Base-by-base conservation (phyloP, 92 coral and sea anemone genomes). In the Parazoanthus swiftii region DNA sequence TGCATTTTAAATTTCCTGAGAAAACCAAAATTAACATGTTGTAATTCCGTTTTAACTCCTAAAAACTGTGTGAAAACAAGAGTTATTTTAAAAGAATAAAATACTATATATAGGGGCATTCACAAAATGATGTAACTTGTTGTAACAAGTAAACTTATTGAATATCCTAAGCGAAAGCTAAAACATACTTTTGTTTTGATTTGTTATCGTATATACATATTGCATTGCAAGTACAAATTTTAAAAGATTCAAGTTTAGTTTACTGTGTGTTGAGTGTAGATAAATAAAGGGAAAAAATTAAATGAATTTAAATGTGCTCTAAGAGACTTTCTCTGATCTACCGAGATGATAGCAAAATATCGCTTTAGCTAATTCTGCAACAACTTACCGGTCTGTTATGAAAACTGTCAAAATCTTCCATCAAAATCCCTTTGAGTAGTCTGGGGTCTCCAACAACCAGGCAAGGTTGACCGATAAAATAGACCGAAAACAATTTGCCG, bases 321-420 rank as follows among this genome's bases (percentile, higher is more conserved):
- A 58, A 14, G 66, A 21, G 70, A 63, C 59, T 18, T 29, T 15
- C 2, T 54, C 3, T 54, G 59, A 63, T 8, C 21, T 63, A 23
- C 70, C 21, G 20, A 54, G 9, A 20, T 15, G 70, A 21, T 63
- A 63, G 26, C 70, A 63, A 63, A 63, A 63, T 20, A 63, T 23
- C 42, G 0, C 3, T 23, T 2, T 18, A 23, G n/a, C n/a, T 2
- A 63, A 16, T 0, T 63, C 26, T 63, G 25, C 26, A 3, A 20
- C 3, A 63, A 82, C 93, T 68, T 73, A 91, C 93, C 75, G 90
- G 70, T 77, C 94, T 65, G 63, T 90, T 89, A 16, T 71, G 81
- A 78, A 92, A 92, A 26, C 90, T 89, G 74, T 83, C 93, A 76
- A 92, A 92, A 39, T 90, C 74, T 59, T 92, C 90, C 80, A 92